Evolutionary conservation across 2,113 vertebrate genomes (phyloP), one percentile per base, ranked within the genome.

Genomic region (Progne subis): DNA sequence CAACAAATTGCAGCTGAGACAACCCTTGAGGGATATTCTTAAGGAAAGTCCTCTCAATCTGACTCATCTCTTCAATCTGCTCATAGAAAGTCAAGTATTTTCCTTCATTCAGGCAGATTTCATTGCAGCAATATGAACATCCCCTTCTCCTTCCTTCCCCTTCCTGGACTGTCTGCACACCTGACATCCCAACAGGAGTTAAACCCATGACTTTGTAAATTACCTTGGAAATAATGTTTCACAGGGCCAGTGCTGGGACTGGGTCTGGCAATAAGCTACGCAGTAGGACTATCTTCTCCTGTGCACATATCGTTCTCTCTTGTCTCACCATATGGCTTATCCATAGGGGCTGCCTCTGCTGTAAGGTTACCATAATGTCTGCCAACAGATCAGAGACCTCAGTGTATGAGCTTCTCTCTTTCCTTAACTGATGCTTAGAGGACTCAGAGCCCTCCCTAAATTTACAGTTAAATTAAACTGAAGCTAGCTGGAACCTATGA

Each of bases 91-190:
- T 47, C 37, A 59, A 26, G 37, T 13, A 64, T 55, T 80, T 87
- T 82, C 41, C 39, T 82, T 53, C 13, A 56, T 55, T 91, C 3
- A 3, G 23, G 14, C 7, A 59, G 32, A 32, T 89, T 20, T 53
- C 0, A 0, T 28, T 61, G 41, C 19, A 77, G 31, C 18, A 47
- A 3, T 43, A 41, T n/a, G 19, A 53, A 8, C n/a, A 43, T 39
- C 12, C 9, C 41, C 4, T 56, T 70, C 6, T 14, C 3, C 32
- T 65, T 56, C 14, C 28, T 65, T 34, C 19, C 12, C 19, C 0
- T 78, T 63, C n/a, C 18, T 32, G 71, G 25, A 16, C 32, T 43
- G 37, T 32, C 37, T 85, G 70, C 56, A 76, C 53, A 74, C 50
- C 25, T 92, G 71, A 29, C 52, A 57, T 61, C 61, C 43, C 89